Evolutionary conservation across 2,888 invertebrate species (phyloP).

Genomic region (Eudasyphora cyanicolor): DNA sequence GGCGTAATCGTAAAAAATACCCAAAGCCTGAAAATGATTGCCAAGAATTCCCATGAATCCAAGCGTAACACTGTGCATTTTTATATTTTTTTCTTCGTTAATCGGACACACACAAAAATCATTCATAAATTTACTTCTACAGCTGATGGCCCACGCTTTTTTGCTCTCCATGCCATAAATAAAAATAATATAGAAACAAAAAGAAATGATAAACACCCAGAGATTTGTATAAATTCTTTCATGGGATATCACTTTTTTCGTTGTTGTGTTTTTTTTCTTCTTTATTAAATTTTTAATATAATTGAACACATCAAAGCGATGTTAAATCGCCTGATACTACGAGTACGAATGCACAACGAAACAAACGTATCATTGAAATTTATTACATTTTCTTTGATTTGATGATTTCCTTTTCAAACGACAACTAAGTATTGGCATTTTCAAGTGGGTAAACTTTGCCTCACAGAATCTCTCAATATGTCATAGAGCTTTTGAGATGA

Average conservation of each 20-base stretch:
- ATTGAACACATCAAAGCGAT: constrained; percentile 36
- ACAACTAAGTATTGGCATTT: constrained; percentile 2
- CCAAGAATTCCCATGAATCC: not conserved
- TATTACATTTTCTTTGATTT: constrained; percentile 28
- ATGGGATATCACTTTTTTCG: not conserved
- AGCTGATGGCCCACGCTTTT: constrained; percentile 37
- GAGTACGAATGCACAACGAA: too few relatives aligned
- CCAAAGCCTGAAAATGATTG: too few relatives aligned
- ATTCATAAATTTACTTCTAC: constrained; percentile 18
- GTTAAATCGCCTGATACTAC: constrained; percentile 23
- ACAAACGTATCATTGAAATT: constrained; percentile 23
- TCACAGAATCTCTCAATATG: not conserved
- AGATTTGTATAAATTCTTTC: constrained; percentile 2
- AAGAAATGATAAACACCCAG: not conserved
- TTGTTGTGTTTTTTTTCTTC: not conserved
- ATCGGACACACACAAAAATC: constrained; percentile 3
- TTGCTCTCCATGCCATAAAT: not conserved
- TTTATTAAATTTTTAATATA: constrained; percentile 18
- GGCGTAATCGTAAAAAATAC: too few relatives aligned
- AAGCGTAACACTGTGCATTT: not conserved
- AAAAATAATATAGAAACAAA: not conserved
- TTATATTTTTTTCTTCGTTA: constrained; percentile 1
- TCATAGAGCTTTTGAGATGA: not conserved
- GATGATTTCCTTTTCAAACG: not conserved
- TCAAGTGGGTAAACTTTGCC: constrained; percentile 34